Base-by-base conservation (phyloP, 2,888 invertebrate species). In the Vannuccia rotundouncinata region DNA sequence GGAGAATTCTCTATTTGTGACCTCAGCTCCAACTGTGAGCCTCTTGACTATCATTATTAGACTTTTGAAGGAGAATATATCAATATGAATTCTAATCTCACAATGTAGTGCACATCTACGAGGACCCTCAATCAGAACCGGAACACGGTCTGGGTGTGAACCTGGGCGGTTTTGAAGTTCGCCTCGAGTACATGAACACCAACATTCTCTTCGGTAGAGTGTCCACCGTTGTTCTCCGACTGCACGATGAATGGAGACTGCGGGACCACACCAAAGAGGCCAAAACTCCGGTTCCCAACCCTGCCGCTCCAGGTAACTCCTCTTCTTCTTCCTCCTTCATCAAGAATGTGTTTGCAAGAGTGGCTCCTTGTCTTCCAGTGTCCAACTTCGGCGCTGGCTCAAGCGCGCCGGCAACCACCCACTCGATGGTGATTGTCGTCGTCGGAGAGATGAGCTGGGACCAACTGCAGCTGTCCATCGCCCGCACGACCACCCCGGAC, bases 171-270 rank as follows among this genome's bases (percentile, higher is more conserved):
- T 60, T 80, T 22, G 80, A 80, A 79, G 27, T 60, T 5, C 59
- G 80, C 59, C 31, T 80, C 28, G 80, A 80, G 29, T 80, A 80
- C 30, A 80, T 80, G 80, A 77, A 79, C 59, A 79, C 80, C 10
- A 80, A 78, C 31, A 80, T 80, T 17, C 31, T 80, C 5, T 80
- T 79, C 59, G 59, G 78, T 10, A 22, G 80, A n/a, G 59, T 80
- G n/a, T 80, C 80, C 10, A 22, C n/a, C 29, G 60, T 80, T 1
- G 80, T 28, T 25, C 25, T 79, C 22, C 28, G 29, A 1, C 79
- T 80, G 1, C 30, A 77, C 31, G 80, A 80, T 59, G 77, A 79
- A 29, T 80, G 80, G 80, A 29, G 59, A 17, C 59, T 78, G 10
- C 60, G 29, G 1, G 25, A 78, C 5, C 31, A 59, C 5, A 59